phyloP scores from a whole-genome alignment of 2,113 vertebrate genomes.

The Hippocampus mohnikei region DNA sequence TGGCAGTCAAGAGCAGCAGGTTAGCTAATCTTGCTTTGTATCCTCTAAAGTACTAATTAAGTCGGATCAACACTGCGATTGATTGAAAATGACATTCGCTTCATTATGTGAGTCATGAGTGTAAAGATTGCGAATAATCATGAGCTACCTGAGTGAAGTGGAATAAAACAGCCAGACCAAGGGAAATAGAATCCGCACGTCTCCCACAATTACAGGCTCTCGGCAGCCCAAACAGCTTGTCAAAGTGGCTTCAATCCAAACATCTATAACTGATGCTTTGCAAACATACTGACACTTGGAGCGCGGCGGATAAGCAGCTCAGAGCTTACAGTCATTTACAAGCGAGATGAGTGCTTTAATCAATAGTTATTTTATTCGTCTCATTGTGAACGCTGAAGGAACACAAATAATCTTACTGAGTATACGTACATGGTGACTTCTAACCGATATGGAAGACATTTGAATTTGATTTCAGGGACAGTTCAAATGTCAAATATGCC shows the following conservation, averaged over 20 bases:
- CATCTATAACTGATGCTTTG: constrained; percentile 40
- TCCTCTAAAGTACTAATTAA: constrained; percentile 67
- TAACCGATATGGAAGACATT: constrained; percentile 13
- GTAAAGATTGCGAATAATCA: constrained; percentile 68
- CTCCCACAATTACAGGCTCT: constrained; percentile 54
- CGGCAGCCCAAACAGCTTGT: constrained; percentile 45
- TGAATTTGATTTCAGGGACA: constrained; percentile 13
- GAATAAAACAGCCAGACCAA: constrained; percentile 48
- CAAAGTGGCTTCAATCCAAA: constrained; percentile 49
- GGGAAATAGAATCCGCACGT: constrained; percentile 50
- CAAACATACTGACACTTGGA: constrained; percentile 30
- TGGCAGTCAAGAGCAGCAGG: constrained; percentile 41
- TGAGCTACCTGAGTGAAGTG: constrained; percentile 51
- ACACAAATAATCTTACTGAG: constrained; percentile 21
- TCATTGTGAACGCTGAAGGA: constrained; percentile 15
- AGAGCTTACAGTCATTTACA: constrained; percentile 20
- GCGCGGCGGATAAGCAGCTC: constrained; percentile 19
- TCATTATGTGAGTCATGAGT: constrained; percentile 64
- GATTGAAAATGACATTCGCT: constrained; percentile 66
- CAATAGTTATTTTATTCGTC: constrained; percentile 27
- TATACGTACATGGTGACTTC: constrained; percentile 5
- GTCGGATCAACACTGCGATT: constrained; percentile 64
- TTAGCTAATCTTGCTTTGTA: constrained; percentile 59
- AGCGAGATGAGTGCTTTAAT: constrained; percentile 31
- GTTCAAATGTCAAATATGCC: constrained; percentile 5